A percentile compares a stretch with the other conserved stretches of the same genome.
Evolutionary conservation across 1,140 invertebrate genomes (phyloP).

Genomic region (Drosophila orosa): DNA sequence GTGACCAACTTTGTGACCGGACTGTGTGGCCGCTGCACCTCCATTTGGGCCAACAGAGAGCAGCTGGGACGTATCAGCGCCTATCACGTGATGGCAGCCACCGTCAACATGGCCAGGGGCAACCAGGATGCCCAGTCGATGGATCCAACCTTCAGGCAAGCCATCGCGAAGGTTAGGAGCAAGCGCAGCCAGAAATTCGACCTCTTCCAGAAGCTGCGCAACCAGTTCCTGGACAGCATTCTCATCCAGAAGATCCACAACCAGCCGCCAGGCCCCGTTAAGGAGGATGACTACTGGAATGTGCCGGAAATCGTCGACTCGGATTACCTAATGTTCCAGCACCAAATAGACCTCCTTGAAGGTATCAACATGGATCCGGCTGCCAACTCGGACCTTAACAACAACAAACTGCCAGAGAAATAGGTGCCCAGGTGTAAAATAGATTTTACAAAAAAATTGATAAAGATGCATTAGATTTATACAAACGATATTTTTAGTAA

Average conservation of each 20-base stretch:
- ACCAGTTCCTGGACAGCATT: constrained; percentile 25
- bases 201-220: constrained; percentile 38
- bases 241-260: neutral
- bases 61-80: neutral
- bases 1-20: constrained; percentile 40
- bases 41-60: constrained; percentile 31
- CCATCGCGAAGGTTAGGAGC: constrained; percentile 1
- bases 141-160: constrained; percentile 26
- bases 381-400: neutral
- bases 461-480: neutral
- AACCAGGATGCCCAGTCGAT: neutral
- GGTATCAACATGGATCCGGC: neutral
- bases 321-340: constrained; percentile 4
- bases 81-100: constrained; percentile 24
- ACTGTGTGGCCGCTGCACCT: constrained; percentile 41
- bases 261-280: no score
- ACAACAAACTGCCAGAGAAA: neutral
- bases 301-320: constrained; percentile 3
- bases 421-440: neutral
- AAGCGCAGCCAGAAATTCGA: constrained; percentile 24
- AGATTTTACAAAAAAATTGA: neutral
- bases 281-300: constrained; percentile 3
- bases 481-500: neutral
- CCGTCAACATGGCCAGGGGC: constrained; percentile 8
- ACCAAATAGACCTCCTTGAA: constrained; percentile 8